Conservation (phyloP, 1,140 invertebrate genomes). For the Drosophila repletoides region DNA sequence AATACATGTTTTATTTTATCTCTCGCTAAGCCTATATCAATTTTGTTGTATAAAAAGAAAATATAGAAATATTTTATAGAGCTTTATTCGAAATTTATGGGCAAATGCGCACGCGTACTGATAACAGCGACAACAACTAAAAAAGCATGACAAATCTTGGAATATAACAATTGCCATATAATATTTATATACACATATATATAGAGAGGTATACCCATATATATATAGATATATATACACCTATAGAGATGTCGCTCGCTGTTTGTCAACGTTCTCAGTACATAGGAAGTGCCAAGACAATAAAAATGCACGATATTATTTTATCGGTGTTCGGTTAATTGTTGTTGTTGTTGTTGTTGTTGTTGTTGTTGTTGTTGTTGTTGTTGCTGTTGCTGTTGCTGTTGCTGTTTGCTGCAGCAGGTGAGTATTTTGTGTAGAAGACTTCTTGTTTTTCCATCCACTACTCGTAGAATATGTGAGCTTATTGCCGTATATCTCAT, state of each 20-base stretch:
- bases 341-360: constrained; percentile 21
- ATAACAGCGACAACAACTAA: constrained; percentile 41
- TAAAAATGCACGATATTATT: constrained; percentile 61
- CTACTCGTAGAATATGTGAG: constrained; percentile 68
- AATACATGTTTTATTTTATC: too few relatives aligned
- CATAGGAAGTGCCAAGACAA: constrained; percentile 46
- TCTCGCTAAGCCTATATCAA: not conserved
- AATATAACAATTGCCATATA: constrained; percentile 23
- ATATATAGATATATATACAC: not conserved
- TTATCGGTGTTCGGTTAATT: constrained; percentile 52
- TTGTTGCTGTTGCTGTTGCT: constrained; percentile 7
- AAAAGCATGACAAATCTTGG: constrained; percentile 55
- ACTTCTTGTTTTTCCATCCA: constrained; percentile 70
- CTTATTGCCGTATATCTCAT: constrained; percentile 46
- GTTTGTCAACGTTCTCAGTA: constrained; percentile 36
- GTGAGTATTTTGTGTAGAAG: constrained; percentile 66
- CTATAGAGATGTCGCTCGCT: constrained; percentile 34
- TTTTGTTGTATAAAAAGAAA: not conserved
- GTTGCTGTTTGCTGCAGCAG: constrained; percentile 68
- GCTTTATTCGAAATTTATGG: constrained; percentile 8
- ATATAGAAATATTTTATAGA: not conserved
- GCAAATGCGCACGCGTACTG: constrained; percentile 42
- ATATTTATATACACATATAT: not conserved
- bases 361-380: constrained; percentile 4
- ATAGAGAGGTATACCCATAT: not conserved